Evolutionary conservation across 2,113 vertebrate species (phyloP).

Genomic region (Saccopteryx leptura): DNA sequence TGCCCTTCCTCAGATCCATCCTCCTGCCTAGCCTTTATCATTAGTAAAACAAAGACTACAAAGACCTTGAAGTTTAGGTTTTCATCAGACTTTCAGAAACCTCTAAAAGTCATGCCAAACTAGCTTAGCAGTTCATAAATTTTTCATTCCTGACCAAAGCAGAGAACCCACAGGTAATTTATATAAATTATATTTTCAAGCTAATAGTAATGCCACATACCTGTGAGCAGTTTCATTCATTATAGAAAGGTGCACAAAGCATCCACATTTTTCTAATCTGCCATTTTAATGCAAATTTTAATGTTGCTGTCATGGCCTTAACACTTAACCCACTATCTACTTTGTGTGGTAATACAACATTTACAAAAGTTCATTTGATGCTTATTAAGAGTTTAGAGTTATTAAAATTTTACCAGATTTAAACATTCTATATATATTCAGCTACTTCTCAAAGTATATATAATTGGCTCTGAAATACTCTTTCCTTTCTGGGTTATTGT

Average conservation of each 20-base stretch:
- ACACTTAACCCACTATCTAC: neutral
- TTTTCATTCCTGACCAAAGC: constrained; percentile 15
- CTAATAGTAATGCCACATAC: neutral
- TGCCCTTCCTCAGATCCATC: neutral
- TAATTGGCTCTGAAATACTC: neutral
- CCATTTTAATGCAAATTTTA: neutral
- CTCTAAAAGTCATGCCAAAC: constrained; percentile 42
- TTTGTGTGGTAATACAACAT: neutral
- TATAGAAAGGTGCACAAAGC: neutral
- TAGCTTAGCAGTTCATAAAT: neutral
- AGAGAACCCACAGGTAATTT: neutral
- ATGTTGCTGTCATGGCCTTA: neutral
- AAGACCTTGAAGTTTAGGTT: constrained; percentile 31
- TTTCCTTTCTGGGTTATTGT: constrained; percentile 6
- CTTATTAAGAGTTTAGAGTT: constrained; percentile 20
- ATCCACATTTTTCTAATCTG: neutral
- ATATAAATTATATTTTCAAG: constrained; percentile 11
- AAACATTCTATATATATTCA: neutral
- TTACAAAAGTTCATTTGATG: neutral
- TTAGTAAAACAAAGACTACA: neutral
- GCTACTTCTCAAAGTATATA: neutral
- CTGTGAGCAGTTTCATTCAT: neutral
- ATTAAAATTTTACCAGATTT: neutral
- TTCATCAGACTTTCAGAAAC: constrained; percentile 34
- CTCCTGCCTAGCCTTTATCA: neutral